Percentiles rank a stretch among this genome's conserved stretches.
Evolutionary conservation across 2,888 invertebrate species (phyloP).

Genomic region (Dryomyza anilis): DNA sequence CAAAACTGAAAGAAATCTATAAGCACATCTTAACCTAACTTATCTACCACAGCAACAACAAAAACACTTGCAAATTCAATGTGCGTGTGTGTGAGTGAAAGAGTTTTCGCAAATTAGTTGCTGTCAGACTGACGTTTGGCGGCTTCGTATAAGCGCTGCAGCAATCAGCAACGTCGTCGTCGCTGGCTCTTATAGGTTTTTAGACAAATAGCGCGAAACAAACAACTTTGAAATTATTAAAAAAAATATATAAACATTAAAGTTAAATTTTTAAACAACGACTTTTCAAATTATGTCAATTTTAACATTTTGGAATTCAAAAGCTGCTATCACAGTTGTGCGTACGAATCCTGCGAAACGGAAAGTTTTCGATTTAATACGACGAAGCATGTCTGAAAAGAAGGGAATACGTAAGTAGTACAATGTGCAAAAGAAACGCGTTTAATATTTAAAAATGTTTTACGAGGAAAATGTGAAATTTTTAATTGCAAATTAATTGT

Average conservation of each 20-base stretch:
- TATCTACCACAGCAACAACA: too few species aligned
- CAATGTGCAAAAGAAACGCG: neutral
- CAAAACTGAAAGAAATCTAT: too few species aligned
- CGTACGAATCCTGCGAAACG: slow-evolving; percentile 32
- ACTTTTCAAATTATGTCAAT: slow-evolving; percentile 42
- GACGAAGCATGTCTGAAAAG: slow-evolving; percentile 13
- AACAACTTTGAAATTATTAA: too few species aligned
- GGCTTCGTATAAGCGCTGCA: neutral
- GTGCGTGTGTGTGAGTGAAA: too few species aligned
- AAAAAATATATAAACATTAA: too few species aligned
- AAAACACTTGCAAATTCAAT: too few species aligned
- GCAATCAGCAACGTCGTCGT: too few species aligned
- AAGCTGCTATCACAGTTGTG: slow-evolving; percentile 47
- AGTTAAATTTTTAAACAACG: neutral
- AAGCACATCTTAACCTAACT: too few species aligned
- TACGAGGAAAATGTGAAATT: too few species aligned
- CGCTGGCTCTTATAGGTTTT: too few species aligned
- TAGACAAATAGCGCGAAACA: too few species aligned
- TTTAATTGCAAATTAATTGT: too few species aligned
- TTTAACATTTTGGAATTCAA: slow-evolving; percentile 53
- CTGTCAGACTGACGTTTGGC: slow-evolving; percentile 20
- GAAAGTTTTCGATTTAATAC: slow-evolving; percentile 10
- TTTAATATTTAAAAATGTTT: neutral
- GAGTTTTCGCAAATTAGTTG: neutral
- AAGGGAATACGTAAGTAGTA: slow-evolving; percentile 23